Percentiles rank a stretch among this genome's conserved stretches.
phyloP scores from a whole-genome alignment of 2,888 invertebrate genomes.

The Trichopoda pennipes region DNA sequence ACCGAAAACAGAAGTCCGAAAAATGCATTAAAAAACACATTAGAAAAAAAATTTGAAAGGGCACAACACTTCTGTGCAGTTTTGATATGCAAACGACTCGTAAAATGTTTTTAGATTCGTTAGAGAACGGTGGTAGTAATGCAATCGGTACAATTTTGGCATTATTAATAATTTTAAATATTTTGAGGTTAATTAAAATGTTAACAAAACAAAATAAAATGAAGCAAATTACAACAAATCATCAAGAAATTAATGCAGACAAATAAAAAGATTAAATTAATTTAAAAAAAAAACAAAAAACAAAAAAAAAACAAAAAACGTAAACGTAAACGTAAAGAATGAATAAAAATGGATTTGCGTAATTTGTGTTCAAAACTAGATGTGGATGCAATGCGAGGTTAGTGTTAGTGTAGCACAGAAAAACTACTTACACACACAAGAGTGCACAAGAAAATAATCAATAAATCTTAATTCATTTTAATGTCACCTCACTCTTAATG shows the following conservation, averaged over 20 bases:
- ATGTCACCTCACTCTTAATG: constrained; percentile 55
- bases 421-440: background rate
- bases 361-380: constrained; percentile 78
- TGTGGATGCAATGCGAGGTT: constrained; percentile 77
- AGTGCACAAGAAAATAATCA: constrained; percentile 14
- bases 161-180: constrained; percentile 66
- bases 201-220: constrained; percentile 38
- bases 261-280: background rate
- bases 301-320: no score
- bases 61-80: constrained; percentile 23
- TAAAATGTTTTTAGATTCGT: constrained; percentile 65
- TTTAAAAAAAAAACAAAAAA: no score
- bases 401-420: constrained; percentile 67
- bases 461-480: constrained; percentile 16
- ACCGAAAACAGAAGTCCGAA: constrained; percentile 49
- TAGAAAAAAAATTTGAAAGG: constrained; percentile 42
- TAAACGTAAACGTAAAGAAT: background rate
- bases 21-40: constrained; percentile 40
- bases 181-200: constrained; percentile 53
- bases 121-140: constrained; percentile 57
- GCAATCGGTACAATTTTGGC: constrained; percentile 60
- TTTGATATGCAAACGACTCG: constrained; percentile 28
- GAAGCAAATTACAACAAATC: constrained; percentile 23
- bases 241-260: background rate
- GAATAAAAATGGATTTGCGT: constrained; percentile 75